Evolutionary conservation across 2,888 invertebrate species (phyloP), one percentile per base, ranked within the genome.

Genomic region (Lithodes maja): DNA sequence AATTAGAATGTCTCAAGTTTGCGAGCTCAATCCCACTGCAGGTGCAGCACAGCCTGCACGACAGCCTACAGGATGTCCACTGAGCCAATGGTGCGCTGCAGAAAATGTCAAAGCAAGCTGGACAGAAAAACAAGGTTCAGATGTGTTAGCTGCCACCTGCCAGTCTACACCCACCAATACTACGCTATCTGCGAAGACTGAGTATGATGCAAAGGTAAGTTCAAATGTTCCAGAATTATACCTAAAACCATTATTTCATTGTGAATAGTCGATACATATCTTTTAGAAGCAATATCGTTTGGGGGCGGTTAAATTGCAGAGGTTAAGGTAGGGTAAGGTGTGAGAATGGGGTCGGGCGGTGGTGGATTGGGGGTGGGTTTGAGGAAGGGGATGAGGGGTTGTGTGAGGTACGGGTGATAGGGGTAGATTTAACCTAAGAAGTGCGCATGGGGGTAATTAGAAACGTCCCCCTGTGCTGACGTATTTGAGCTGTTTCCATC

Each of bases 141-240:
- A 12, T 61, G 61, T 61, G 61, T 61, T 12, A 74, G n/a, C 33
- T 74, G 74, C 33, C 74, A 74, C 74, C 74, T 74, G 74, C 74
- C n/a, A 3, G 74, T 74, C 74, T 74, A n/a, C n/a, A 3, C n/a
- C 74, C 5, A 17, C 5, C 74, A 74, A 5, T 74, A 74, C n/a
- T 74, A 9, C 33, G 74, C 3, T n/a, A 74, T 74, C 74, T 74
- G 74, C 33, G 5, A 74, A 9, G 33, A 9, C 74, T 74, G 74
- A 9, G 74, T 74, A 17, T 74, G 15, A 74, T 74, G n/a, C n/a
- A 17, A 3, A 3, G 74, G 74, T 74, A 74, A 74, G 74, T n/a
- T 74, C 74, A 74, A 74, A 74, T 74, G n/a, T 74, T 74, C n/a
- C 74, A 74, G 33, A 74, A 74, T 74, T 74, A 74, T 74, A 74